Evolutionary conservation across 2,797 vertebrate species (phyloP), one percentile per base, ranked within the genome.

Genomic region (Galaxias olidus): DNA sequence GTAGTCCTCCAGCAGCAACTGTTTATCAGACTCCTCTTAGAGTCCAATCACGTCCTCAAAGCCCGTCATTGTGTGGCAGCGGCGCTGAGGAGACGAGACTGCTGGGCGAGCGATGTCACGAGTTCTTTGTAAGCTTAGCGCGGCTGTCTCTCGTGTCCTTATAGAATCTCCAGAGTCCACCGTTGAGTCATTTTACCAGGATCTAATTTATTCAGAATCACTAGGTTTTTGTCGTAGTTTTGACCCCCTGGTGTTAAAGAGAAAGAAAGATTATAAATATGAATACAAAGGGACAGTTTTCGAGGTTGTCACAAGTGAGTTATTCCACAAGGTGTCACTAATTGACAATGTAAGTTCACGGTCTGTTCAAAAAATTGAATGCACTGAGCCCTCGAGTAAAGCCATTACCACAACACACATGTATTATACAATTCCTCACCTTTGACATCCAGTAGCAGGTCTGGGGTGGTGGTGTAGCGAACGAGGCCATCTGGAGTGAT

Each of bases 381-480:
- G 30, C 2, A 30, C 30, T 30, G 30, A 30, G 30, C 30, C n/a
- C n/a, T n/a, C n/a, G n/a, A 30, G 30, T 30, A 30, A 3, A 30
- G 30, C 30, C 30, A 30, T 30, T 6, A 3, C 30, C 30, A 30
- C 30, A 30, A 30, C 6, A 30, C 30, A 30, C 6, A 2, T 30
- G 6, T 30, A 30, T 30, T 30, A 30, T 6, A 6, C 6, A 30
- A 30, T 77, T 74, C 63, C 89, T 95, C 84, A 98, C 97, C 97
- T 96, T 98, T 98, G 82, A 98, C 82, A 48, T 98, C 95, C 83
- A 98, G 88, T 74, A 96, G 94, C 73, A 98, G 89, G 51, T 94
- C 85, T 2, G 93, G 64, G 51, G 84, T 91, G 69, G 90, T 48
- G 49, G 86, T 88, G 89, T 90, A 94, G 20, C 86, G 85, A 76